These are phyloP conservation scores for Lamprotornis superbus DNA, from an alignment of 2,113 vertebrate species.

Conservation along the genomic window DNA sequence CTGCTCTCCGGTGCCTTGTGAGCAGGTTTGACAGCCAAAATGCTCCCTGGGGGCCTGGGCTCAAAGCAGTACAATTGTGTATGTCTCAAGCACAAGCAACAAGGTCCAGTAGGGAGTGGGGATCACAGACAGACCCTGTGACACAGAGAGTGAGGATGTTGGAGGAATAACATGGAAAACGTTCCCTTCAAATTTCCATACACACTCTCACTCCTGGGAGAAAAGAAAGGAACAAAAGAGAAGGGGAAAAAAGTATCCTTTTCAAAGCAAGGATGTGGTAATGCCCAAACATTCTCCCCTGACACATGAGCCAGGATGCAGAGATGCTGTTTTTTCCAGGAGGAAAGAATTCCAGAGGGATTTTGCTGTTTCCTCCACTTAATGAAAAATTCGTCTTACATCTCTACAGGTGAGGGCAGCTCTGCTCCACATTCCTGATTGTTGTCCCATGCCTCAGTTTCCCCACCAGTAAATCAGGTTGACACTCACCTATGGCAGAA, in stretches of 20 bases:
- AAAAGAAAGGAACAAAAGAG: not conserved
- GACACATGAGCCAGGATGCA: not conserved
- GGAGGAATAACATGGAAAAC: not conserved
- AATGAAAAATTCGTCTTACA: not conserved
- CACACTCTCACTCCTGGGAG: not conserved
- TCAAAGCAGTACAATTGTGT: not conserved
- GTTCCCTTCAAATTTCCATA: not conserved
- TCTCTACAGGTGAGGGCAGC: not conserved
- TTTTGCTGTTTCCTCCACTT: not conserved
- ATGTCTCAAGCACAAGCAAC: not conserved
- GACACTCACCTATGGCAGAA: not conserved
- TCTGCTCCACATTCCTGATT: not conserved
- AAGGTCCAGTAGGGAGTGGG: not conserved
- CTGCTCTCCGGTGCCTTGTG: not conserved
- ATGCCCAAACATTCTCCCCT: not conserved
- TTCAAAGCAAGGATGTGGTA: slow-evolving; percentile 35
- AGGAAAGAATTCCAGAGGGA: not conserved
- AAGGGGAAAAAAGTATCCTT: not conserved
- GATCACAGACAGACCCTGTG: not conserved
- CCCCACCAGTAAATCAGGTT: not conserved
- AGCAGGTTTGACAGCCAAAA: not conserved
- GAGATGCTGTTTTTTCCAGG: not conserved
- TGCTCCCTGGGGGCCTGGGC: not conserved
- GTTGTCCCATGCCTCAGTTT: not conserved
- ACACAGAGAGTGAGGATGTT: not conserved